phyloP scores from a whole-genome alignment of 1,140 invertebrate genomes.

The Drosophila lacteicornis region DNA sequence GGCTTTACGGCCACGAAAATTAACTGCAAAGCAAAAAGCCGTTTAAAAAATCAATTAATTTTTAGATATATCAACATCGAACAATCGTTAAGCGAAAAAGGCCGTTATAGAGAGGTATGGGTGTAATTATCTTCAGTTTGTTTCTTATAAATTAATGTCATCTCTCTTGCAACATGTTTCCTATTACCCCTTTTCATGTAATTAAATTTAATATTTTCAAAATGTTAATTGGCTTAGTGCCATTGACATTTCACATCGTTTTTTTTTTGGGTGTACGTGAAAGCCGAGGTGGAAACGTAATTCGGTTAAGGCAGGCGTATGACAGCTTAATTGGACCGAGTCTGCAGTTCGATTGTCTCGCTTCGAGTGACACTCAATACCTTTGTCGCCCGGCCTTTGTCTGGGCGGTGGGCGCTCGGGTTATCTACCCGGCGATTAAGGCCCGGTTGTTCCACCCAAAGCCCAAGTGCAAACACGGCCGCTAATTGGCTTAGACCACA shows the following conservation, averaged over 20 bases:
- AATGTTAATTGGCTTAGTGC: background rate
- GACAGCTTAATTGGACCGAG: conserved; percentile 63
- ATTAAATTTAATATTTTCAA: too few species aligned
- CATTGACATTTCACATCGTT: background rate
- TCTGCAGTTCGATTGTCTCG: conserved; percentile 54
- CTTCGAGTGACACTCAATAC: conserved; percentile 47
- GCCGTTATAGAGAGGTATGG: too few species aligned
- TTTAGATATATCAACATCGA: too few species aligned
- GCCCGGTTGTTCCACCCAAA: conserved; percentile 6
- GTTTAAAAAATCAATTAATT: too few species aligned
- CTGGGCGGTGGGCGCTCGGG: background rate
- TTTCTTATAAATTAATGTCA: background rate
- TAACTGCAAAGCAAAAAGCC: too few species aligned
- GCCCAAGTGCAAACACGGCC: conserved; percentile 37
- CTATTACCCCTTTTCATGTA: too few species aligned
- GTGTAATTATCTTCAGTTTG: too few species aligned
- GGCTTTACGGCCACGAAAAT: too few species aligned
- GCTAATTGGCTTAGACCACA: conserved; percentile 71
- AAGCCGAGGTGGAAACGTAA: conserved; percentile 67
- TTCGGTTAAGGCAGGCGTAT: conserved; percentile 65
- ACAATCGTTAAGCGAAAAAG: too few species aligned
- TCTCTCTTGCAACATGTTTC: background rate
- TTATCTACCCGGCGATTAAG: conserved; percentile 43
- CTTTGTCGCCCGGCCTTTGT: conserved; percentile 16
- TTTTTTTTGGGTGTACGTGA: background rate